Evolutionary conservation across 2,888 invertebrate genomes (phyloP).

Genomic region (Polydesmus complanatus): DNA sequence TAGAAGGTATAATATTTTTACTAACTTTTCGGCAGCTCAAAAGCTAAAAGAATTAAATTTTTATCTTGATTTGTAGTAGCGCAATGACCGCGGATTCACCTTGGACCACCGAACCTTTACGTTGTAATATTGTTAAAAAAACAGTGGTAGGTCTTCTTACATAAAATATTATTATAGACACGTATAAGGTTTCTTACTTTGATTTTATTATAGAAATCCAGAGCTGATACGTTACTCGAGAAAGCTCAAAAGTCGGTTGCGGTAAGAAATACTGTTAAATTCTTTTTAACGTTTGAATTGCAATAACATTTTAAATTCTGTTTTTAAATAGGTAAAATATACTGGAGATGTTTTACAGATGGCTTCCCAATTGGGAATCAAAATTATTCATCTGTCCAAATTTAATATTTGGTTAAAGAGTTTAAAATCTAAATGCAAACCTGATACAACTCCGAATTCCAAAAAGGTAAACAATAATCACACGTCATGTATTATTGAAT

Average conservation of each 20-base stretch:
- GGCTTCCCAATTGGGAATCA: not conserved
- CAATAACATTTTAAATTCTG: not conserved
- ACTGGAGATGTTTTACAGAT: not conserved
- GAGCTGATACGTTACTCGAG: slow-evolving; percentile 7
- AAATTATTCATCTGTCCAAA: not conserved
- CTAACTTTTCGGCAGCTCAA: not conserved
- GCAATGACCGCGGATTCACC: not conserved
- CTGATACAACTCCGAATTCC: not conserved
- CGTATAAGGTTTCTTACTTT: not conserved
- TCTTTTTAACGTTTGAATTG: not conserved
- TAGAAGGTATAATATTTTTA: not conserved
- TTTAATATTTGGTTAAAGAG: not conserved
- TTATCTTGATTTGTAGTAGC: not conserved
- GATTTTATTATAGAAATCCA: slow-evolving; percentile 5
- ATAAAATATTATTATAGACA: not conserved
- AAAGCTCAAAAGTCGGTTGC: slow-evolving; percentile 1
- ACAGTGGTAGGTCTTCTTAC: not conserved
- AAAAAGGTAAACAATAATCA: slow-evolving; percentile 1
- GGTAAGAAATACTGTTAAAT: no score
- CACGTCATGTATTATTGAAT: no score
- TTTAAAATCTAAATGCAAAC: not conserved
- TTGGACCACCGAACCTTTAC: not conserved
- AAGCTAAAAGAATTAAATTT: no score
- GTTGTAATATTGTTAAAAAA: not conserved
- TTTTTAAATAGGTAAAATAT: not conserved